Evolutionary conservation across 2,888 invertebrate genomes (phyloP), one percentile per base, ranked within the genome.

Genomic region (Eupeodes latifasciatus): DNA sequence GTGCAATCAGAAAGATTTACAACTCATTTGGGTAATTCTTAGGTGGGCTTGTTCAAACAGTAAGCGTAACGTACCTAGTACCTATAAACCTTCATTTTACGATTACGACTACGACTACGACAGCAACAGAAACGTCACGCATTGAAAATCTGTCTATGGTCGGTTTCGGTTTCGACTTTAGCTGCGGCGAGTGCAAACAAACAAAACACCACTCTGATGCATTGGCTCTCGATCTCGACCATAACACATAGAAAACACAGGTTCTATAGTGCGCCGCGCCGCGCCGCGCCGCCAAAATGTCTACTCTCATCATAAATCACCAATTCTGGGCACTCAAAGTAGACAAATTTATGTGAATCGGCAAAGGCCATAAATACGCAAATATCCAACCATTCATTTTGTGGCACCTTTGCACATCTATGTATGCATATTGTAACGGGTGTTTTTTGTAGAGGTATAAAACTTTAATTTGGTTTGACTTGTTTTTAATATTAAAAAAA

Each of bases 341-440:
- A 88, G 88, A 88, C 88, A 88, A 88, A 88, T 88, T 88, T 88
- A 88, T 88, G 85, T 53, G 85, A 85, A 81, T 81, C 85, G 85
- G 85, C 62, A 81, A 85, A 79, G 85, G 62, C 88, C 81, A 88
- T 88, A 88, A 88, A 88, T 88, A 88, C 85, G 85, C 78, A 81
- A 84, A 88, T 81, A 88, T 81, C 84, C 77, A 85, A 75, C 87
- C 87, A 84, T 88, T 88, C 87, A 84, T 84, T 81, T 77, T 78
- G 81, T 88, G 80, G 84, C 81, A 85, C 87, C 84, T 81, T 72
- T 62, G 16, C 44, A 44, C 51, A 71, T 44, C 53, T 11, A 27
- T 27, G 27, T 27, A 3, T 27, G 27, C 27, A 27, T 3, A 27
- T 27, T 27, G 3, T 1, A 27, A 27, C 27, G 27, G 27, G 27